phyloP scores from a whole-genome alignment of 2,113 vertebrate genomes.

The Cyphomyrus discorhynchus region DNA sequence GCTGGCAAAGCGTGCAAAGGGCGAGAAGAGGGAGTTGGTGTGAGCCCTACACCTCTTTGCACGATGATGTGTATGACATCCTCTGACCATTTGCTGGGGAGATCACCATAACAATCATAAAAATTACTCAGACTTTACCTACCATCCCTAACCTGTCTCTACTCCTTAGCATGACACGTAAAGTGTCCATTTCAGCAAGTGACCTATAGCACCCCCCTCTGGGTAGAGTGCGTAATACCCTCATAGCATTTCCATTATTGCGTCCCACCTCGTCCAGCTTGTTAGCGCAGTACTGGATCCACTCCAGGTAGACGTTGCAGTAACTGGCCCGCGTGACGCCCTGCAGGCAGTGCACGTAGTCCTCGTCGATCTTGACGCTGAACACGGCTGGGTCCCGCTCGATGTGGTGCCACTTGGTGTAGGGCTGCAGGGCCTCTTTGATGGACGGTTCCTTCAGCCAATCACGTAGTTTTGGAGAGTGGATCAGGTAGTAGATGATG shows the following conservation, averaged over 20 bases:
- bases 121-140: not conserved
- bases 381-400: slow-evolving; percentile 90
- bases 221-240: not conserved
- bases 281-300: slow-evolving; percentile 86
- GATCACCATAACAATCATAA: not conserved
- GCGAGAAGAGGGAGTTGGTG: not conserved
- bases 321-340: slow-evolving; percentile 93
- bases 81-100: not conserved
- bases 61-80: not conserved
- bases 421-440: slow-evolving; percentile 80
- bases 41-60: not conserved
- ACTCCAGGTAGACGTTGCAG: slow-evolving; percentile 91
- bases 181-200: not conserved
- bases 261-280: slow-evolving; percentile 72
- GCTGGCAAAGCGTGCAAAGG: slow-evolving; percentile 48
- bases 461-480: slow-evolving; percentile 77
- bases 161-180: not conserved
- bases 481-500: slow-evolving; percentile 87
- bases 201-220: not conserved
- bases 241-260: not conserved
- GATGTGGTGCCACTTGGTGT: slow-evolving; percentile 93
- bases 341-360: slow-evolving; percentile 93
- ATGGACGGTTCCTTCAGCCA: slow-evolving; percentile 80
- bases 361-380: slow-evolving; percentile 88
- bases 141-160: not conserved